A percentile compares a stretch with the other conserved stretches of the same genome.
These are phyloP conservation scores for Haliclona indistincta DNA, from an alignment of 37 sponge, comb jelly and placozoan genomes.

Conservation along the genomic window DNA sequence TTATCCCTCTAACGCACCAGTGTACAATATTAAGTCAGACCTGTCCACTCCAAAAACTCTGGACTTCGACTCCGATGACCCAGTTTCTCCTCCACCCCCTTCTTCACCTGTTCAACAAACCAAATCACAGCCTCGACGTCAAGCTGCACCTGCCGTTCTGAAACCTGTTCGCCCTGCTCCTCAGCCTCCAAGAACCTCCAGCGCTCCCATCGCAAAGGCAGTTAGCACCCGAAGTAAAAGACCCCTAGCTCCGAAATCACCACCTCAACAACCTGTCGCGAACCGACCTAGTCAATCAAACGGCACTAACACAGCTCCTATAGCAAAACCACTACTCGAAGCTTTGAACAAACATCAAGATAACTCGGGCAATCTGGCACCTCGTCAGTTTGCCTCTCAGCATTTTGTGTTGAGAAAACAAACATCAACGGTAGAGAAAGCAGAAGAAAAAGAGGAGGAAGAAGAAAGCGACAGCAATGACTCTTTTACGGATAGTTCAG, in stretches of 20 bases:
- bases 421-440: background rate
- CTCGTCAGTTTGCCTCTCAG: background rate
- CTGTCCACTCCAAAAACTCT: background rate
- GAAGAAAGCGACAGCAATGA: too few relatives aligned
- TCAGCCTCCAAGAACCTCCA: background rate
- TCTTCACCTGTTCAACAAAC: too few relatives aligned
- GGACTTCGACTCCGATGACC: too few relatives aligned
- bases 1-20: background rate
- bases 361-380: too few relatives aligned
- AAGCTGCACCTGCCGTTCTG: background rate
- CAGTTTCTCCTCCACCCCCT: too few relatives aligned
- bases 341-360: too few relatives aligned
- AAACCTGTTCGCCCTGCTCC: conserved; percentile 1
- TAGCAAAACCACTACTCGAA: background rate
- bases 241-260: background rate
- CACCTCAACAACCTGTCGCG: background rate
- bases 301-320: background rate
- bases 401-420: conserved; percentile 13
- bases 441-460: conserved; percentile 1
- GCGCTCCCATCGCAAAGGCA: conserved; percentile 3
- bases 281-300: background rate
- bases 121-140: background rate
- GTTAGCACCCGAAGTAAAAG: background rate
- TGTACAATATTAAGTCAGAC: background rate
- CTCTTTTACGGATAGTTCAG: background rate